Evolutionary conservation across 1,140 invertebrate species (phyloP), one percentile per base, ranked within the genome.

Genomic region (Diploscapter pachys): DNA sequence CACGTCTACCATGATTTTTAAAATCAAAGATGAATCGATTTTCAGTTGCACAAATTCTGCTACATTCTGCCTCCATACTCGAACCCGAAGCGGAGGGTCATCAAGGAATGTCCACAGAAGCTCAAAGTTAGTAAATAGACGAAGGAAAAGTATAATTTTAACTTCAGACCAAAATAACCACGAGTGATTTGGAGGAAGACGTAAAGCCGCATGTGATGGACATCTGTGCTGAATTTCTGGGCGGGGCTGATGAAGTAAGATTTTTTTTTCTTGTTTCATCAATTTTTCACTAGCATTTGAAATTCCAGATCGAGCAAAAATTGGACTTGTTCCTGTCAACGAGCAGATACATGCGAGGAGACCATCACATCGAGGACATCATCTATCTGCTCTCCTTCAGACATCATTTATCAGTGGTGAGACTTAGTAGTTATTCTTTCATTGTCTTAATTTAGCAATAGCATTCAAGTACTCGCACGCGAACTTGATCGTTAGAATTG

Each of bases 291-390:
- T 5, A 51, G 51, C 51, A 8, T 73, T 48, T 49, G 51, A 51
- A 52, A 68, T 56, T 70, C 57, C 9, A 61, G 8, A 13, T 71
- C 9, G 6, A 74, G 54, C 54, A 63, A 54, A 68, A 63, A n/a
- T 59, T 77, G 31, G 62, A 31, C 11, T 73, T 76, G 77, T 68
- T 75, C 82, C 83, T 80, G 76, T 88, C 87, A 73, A 81, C 90
- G 53, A 86, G 85, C 81, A 86, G 86, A 5, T 96, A 96, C 86
- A 94, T 97, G 81, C 90, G 92, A 76, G 95, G 95, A 4, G 90
- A 91, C 73, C 91, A 94, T 87, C 95, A 98, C 86, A 86, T 98
- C 4, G 95, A 98, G 87, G 94, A 97, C 85, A 97, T 98, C 70
- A 97, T 98, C 94, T 97, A 93, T 31, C 31, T 31, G 31, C 31